A percentile compares a stretch with the other conserved stretches of the same genome.
phyloP scores from a whole-genome alignment of 2,113 vertebrate genomes.

The Nibea albiflora region DNA sequence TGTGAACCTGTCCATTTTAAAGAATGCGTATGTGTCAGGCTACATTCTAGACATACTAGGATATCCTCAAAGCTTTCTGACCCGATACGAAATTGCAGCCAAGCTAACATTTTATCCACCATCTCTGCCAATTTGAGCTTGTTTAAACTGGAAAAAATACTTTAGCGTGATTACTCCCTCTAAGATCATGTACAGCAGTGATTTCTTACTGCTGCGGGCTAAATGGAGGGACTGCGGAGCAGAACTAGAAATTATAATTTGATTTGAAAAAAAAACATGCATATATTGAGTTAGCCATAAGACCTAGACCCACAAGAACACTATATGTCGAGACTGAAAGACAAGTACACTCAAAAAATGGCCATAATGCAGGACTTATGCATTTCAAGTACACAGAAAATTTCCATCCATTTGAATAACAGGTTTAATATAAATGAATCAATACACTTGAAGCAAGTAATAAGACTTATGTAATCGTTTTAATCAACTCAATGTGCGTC shows the following conservation, averaged over 20 bases:
- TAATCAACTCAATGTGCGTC: too few species aligned
- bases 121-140: constrained; percentile 1
- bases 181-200: not conserved
- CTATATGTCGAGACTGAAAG: not conserved
- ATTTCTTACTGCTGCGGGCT: not conserved
- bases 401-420: not conserved
- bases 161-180: not conserved
- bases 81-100: constrained; percentile 1
- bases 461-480: too few species aligned
- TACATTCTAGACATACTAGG: not conserved
- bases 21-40: not conserved
- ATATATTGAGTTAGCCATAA: not conserved
- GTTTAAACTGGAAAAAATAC: constrained; percentile 25
- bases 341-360: too few species aligned
- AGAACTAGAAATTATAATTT: not conserved
- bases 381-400: too few species aligned
- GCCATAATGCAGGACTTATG: too few species aligned
- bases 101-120: constrained; percentile 7
- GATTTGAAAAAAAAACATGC: not conserved
- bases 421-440: too few species aligned
- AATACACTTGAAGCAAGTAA: too few species aligned
- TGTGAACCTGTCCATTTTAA: not conserved
- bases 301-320: not conserved
- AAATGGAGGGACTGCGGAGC: not conserved
- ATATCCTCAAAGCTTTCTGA: not conserved